These are phyloP conservation scores for Melanostoma mellinum DNA, from an alignment of 2,888 invertebrate genomes.

Conservation along the genomic window DNA sequence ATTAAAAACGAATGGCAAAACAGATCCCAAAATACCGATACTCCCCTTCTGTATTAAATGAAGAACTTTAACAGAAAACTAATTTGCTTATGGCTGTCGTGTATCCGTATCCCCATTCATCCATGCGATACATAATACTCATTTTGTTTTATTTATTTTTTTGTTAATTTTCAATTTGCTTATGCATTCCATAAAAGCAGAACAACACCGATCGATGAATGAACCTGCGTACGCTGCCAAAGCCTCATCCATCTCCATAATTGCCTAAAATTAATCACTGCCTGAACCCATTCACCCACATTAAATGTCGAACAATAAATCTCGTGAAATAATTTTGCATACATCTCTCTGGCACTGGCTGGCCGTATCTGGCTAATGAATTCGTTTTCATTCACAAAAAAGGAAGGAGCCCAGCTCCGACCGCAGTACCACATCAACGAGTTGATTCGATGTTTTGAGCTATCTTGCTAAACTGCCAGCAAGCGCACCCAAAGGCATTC, in stretches of 20 bases:
- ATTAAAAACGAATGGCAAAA: constrained; percentile 3
- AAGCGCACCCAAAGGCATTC: constrained; percentile 50
- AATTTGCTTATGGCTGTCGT: constrained; percentile 58
- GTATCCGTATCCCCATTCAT: not conserved
- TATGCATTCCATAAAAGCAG: constrained; percentile 55
- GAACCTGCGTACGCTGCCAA: constrained; percentile 50
- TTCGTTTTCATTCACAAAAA: constrained; percentile 70
- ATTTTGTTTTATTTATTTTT: not conserved
- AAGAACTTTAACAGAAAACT: constrained; percentile 36
- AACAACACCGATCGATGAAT: constrained; percentile 59
- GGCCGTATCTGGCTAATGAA: constrained; percentile 57
- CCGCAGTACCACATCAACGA: not conserved
- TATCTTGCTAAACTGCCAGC: not conserved
- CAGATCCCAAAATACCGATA: not conserved
- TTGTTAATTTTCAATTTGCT: constrained; percentile 23
- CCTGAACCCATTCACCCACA: constrained; percentile 72
- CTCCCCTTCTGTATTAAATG: constrained; percentile 6
- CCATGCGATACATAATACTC: not conserved
- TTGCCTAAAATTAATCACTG: constrained; percentile 72
- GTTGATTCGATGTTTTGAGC: not conserved
- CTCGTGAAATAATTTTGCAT: constrained; percentile 66
- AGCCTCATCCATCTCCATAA: constrained; percentile 68
- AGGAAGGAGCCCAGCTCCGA: constrained; percentile 33
- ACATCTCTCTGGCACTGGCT: constrained; percentile 33
- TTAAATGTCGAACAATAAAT: constrained; percentile 71